Evolutionary conservation across 2,888 invertebrate species (phyloP), one percentile per base, ranked within the genome.

Genomic region (Drosophila sordidula): DNA sequence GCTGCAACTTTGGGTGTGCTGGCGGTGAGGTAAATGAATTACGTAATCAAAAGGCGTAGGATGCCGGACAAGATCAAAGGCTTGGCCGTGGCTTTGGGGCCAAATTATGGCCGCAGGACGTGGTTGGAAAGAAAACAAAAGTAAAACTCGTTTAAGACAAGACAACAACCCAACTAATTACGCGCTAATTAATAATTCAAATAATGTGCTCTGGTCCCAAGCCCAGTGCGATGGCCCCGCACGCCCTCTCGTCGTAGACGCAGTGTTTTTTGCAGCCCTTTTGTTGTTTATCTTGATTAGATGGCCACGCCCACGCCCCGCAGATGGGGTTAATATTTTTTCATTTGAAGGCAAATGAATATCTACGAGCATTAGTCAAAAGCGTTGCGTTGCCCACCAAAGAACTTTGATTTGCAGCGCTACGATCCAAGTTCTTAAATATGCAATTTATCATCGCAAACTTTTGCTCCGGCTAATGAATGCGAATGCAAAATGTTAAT

Each of bases 181-280:
- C 63, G 80, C 70, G 87, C 87, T 87, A 89, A 87, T 87, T 87
- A 87, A 87, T 87, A 89, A 87, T 87, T 87, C 85, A 89, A 87
- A 87, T 87, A 87, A 87, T 83, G 82, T 70, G 70, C 75, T 66
- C 56, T 76, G 70, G 67, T 62, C 75, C 67, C 67, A 67, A 62
- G 57, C 61, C 22, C 22, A 22, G 22, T 4, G 22, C 3, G 22
- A 64, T 16, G n/a, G 6, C 42, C 32, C 36, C 6, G 9, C 47
- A 36, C 58, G n/a, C 25, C 18, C 25, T 25, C 50, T 3, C 14
- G 39, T 52, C 68, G 58, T 71, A 75, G 68, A 72, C 57, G 54
- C 45, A 75, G 67, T 36, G 22, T 36, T 70, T 56, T 49, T 32
- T 34, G 39, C 59, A 41, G 56, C 42, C 67, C 64, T 56, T 52